Evolutionary conservation across 2,113 vertebrate genomes (phyloP), one percentile per base, ranked within the genome.

Genomic region (Neodontobutis hainanensis): DNA sequence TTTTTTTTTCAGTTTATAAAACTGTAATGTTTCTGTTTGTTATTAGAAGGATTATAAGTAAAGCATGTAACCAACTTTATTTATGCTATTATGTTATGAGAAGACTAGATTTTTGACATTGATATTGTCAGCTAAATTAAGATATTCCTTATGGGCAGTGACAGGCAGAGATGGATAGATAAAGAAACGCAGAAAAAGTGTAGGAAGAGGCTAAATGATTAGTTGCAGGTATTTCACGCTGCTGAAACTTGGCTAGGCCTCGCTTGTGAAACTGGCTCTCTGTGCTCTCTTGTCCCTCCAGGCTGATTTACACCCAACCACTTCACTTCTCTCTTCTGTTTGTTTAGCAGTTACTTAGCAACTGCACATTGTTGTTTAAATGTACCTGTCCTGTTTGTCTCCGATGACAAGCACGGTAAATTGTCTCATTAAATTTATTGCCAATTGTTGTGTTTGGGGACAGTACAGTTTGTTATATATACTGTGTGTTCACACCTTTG

Each of bases 321-420:
- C 75, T 52, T 83, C 70, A 86, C 73, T 65, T 49, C 68, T 69
- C 8, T 8, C 3, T 77, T 66, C 38, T 92, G 80, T 93, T 92
- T 94, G 90, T 92, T 93, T 92, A 75, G 35, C 60, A 0, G 82
- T 89, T 77, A 12, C 92, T 62, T 88, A 85, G 93, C 92, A 89
- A 93, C 92, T 2, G 35, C 53, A 57, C 42, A 72, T 84, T 93
- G 84, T 92, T 90, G 91, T 90, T 61, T 12, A 65, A 77, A 68
- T 77, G 61, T 66, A 77, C 88, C 86, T 90, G 83, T 89, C 77
- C 64, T 83, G 85, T 83, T 90, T 81, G 73, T 79, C 71, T 78
- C 62, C 57, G 34, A 34, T 83, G 77, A 88, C 80, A 74, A 76
- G 77, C 11, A 59, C 16, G 66, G 73, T 68, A 67, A 85, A 84